Evolutionary conservation across 2,113 vertebrate genomes (phyloP).

Genomic region (Emydocephalus ijimae): DNA sequence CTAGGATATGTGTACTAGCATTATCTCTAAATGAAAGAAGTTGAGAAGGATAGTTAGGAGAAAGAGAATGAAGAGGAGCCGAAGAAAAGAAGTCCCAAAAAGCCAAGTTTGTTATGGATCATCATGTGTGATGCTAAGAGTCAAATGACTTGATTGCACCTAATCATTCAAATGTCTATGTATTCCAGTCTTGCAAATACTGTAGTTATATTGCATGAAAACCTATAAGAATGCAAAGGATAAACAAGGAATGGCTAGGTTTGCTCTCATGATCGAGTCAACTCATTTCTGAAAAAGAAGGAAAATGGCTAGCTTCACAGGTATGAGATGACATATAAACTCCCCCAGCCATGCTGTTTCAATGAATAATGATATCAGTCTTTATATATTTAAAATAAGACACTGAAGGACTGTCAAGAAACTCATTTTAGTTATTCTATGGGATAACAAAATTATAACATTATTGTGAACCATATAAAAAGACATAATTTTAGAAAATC

Average conservation of each 20-base stretch:
- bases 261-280: background rate
- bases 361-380: background rate
- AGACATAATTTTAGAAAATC: background rate
- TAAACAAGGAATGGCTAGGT: background rate
- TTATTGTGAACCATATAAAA: background rate
- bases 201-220: background rate
- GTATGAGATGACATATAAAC: background rate
- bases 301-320: background rate
- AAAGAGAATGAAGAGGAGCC: background rate
- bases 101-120: background rate
- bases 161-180: background rate
- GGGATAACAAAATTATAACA: background rate
- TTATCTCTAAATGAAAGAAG: background rate
- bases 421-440: background rate
- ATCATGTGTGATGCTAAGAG: background rate
- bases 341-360: background rate
- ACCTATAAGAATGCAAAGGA: background rate
- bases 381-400: background rate
- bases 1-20: fast-evolving
- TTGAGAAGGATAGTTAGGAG: background rate
- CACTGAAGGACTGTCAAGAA: background rate
- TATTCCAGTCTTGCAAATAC: background rate
- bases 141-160: background rate
- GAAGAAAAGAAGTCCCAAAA: background rate
- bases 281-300: background rate